These are phyloP conservation scores for Leptobrachium ailaonicum DNA, from an alignment of 2,113 vertebrate genomes.

Conservation along the genomic window DNA sequence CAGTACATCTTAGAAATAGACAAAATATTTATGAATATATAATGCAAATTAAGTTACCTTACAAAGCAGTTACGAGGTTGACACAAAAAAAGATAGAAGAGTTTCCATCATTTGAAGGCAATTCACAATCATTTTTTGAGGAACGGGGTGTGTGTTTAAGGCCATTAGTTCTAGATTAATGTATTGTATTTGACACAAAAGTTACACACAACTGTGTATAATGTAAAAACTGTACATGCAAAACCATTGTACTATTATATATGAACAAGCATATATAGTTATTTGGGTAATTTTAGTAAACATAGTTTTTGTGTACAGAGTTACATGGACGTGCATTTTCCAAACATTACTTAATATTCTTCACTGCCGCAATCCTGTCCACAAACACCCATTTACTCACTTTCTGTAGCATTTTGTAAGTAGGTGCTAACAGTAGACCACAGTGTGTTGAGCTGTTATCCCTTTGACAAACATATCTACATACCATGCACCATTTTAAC, in stretches of 20 bases:
- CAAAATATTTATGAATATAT: constrained; percentile 70
- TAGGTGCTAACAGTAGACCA: constrained; percentile 60
- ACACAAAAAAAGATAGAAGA: constrained; percentile 79
- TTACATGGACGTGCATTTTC: constrained; percentile 68
- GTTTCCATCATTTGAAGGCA: constrained; percentile 82
- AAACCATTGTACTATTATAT: constrained; percentile 80
- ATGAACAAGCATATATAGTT: constrained; percentile 79
- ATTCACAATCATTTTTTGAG: constrained; percentile 83
- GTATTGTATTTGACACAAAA: constrained; percentile 72
- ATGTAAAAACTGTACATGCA: constrained; percentile 95
- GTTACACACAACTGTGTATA: constrained; percentile 82
- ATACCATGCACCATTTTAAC: constrained; percentile 50
- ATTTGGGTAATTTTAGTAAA: constrained; percentile 81
- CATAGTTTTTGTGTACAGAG: constrained; percentile 79
- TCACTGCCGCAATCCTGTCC: neutral
- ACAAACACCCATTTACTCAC: constrained; percentile 62
- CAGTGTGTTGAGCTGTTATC: constrained; percentile 66
- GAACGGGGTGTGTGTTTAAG: constrained; percentile 94
- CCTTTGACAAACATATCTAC: constrained; percentile 69
- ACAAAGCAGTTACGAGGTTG: constrained; percentile 80
- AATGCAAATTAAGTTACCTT: constrained; percentile 77
- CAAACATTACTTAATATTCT: constrained; percentile 57
- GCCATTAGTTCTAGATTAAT: constrained; percentile 90
- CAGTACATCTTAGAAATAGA: constrained; percentile 80
- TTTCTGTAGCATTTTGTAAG: constrained; percentile 54